phyloP scores from a whole-genome alignment of 2,113 vertebrate species.

The Baryphthengus martii region DNA sequence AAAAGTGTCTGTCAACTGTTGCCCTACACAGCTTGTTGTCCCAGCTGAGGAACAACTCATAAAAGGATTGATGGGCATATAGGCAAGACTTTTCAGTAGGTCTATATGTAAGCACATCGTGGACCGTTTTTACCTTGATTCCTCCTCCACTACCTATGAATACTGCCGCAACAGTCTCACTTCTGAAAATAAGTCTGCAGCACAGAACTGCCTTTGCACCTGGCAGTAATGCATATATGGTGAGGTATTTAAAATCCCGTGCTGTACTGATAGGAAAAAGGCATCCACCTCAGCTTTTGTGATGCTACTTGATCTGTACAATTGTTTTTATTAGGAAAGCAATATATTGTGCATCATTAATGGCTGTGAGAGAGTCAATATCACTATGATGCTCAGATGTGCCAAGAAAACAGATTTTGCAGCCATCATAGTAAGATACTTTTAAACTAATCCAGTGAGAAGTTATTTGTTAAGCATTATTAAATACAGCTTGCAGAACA shows the following conservation, averaged over 20 bases:
- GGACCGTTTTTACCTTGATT: background rate
- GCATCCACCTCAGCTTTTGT: background rate
- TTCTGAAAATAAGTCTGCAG: background rate
- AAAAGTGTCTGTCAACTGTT: background rate
- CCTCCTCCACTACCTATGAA: background rate
- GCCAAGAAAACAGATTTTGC: background rate
- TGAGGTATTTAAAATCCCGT: background rate
- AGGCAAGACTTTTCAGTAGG: background rate
- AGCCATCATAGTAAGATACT: background rate
- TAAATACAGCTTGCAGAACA: background rate
- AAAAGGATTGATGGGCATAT: fast-evolving
- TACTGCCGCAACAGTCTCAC: fast-evolving
- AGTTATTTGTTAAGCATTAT: constrained; percentile 9
- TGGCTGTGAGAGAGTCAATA: background rate
- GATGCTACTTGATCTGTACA: background rate
- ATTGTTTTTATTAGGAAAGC: background rate
- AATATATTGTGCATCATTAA: background rate
- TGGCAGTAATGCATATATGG: background rate
- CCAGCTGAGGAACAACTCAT: background rate
- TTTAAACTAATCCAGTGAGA: background rate
- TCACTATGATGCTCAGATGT: background rate
- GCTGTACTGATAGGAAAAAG: background rate
- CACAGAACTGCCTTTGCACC: background rate
- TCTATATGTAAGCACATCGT: background rate
- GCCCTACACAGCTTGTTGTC: background rate